Percentiles rank a stretch among this genome's conserved stretches.
These are phyloP conservation scores for Catostylus mosaicus DNA, from an alignment of 30 jellyfish, hydroid and myxozoan species.

Conservation along the genomic window DNA sequence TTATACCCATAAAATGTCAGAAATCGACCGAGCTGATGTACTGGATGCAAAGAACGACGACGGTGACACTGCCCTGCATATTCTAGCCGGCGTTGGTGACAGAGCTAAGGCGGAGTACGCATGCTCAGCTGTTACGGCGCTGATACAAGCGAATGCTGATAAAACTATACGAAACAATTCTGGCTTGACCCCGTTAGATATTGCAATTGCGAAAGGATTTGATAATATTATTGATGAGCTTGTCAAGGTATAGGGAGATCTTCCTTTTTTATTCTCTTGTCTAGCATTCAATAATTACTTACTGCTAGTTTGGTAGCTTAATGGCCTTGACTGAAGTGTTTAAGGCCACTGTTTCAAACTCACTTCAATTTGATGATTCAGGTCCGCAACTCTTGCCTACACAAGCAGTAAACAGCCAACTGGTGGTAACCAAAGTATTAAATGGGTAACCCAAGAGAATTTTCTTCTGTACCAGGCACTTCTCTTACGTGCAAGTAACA, in stretches of 20 bases:
- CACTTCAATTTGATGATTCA: too few species aligned
- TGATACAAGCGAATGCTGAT: slow-evolving; percentile 89
- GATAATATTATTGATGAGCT: slow-evolving; percentile 89
- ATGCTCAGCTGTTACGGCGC: slow-evolving; percentile 81
- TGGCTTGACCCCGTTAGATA: slow-evolving; percentile 88
- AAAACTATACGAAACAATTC: slow-evolving; percentile 81
- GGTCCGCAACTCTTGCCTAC: too few species aligned
- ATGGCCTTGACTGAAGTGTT: too few species aligned
- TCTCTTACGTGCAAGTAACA: too few species aligned
- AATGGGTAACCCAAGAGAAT: too few species aligned
- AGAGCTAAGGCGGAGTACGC: slow-evolving; percentile 90
- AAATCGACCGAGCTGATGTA: slow-evolving; percentile 63
- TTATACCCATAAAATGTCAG: slow-evolving; percentile 77
- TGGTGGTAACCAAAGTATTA: too few species aligned
- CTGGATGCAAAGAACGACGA: slow-evolving; percentile 90
- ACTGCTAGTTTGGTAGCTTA: too few species aligned
- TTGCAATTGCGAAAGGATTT: slow-evolving; percentile 89
- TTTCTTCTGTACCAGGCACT: too few species aligned
- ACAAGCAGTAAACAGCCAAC: too few species aligned
- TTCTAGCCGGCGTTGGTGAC: slow-evolving; percentile 84
- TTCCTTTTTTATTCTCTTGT: neutral
- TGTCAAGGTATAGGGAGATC: slow-evolving; percentile 75
- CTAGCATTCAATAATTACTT: too few species aligned
- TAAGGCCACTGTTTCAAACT: too few species aligned
- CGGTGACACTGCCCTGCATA: slow-evolving; percentile 92